Evolutionary conservation across 2,113 vertebrate species (phyloP).

Genomic region (Cavia aperea): DNA sequence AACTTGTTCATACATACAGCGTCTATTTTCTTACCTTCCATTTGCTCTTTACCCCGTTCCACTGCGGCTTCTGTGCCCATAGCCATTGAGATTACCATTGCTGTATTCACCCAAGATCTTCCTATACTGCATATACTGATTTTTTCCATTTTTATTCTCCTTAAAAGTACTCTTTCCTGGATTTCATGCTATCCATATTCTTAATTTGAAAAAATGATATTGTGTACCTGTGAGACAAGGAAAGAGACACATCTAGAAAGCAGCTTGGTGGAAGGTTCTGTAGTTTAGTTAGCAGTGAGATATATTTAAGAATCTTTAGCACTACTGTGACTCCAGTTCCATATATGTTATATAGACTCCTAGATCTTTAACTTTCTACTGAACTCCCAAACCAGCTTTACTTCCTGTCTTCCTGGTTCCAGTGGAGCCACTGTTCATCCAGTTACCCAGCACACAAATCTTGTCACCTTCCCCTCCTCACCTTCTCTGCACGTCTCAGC

Average conservation of each 20-base stretch:
- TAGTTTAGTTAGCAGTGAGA: neutral
- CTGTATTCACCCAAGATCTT: neutral
- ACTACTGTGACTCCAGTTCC: neutral
- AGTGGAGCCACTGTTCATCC: neutral
- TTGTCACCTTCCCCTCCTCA: neutral
- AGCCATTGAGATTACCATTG: neutral
- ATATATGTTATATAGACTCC: neutral
- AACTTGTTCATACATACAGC: neutral
- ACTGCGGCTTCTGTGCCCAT: neutral
- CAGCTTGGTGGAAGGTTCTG: neutral
- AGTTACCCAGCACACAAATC: neutral
- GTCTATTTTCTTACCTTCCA: neutral
- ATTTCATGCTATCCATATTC: neutral
- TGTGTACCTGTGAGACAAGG: neutral
- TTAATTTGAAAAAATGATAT: neutral
- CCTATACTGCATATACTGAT: neutral
- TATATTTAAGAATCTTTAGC: neutral
- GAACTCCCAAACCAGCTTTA: neutral
- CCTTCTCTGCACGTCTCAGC: too few species aligned
- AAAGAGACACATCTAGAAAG: neutral
- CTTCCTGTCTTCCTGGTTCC: neutral
- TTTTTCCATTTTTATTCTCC: neutral
- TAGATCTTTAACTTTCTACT: neutral
- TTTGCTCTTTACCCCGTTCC: neutral
- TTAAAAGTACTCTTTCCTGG: neutral